These are phyloP conservation scores for Carabus problematicus DNA, from an alignment of 2,888 invertebrate genomes.

Conservation along the genomic window DNA sequence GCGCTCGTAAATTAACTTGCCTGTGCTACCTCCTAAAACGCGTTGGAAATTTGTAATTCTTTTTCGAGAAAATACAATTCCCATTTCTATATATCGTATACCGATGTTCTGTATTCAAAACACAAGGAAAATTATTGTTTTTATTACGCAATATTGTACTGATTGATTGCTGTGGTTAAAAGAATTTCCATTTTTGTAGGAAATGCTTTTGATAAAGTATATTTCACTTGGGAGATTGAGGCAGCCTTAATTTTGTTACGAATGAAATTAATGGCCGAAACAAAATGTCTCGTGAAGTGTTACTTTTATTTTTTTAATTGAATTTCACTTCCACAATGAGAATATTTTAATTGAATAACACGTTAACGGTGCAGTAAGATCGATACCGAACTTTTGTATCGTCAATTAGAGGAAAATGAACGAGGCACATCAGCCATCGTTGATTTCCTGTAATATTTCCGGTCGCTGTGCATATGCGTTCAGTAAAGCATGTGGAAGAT, in stretches of 20 bases:
- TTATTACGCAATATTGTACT: too few relatives aligned
- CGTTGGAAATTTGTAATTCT: conserved; percentile 27
- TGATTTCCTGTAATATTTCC: too few relatives aligned
- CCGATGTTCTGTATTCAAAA: too few relatives aligned
- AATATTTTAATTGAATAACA: conserved; percentile 27
- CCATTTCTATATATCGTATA: background rate
- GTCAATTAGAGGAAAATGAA: too few relatives aligned
- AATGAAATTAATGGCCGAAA: conserved; percentile 25
- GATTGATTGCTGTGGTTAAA: too few relatives aligned
- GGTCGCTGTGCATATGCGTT: too few relatives aligned
- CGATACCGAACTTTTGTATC: too few relatives aligned
- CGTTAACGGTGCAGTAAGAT: conserved; percentile 8
- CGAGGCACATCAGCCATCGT: too few relatives aligned
- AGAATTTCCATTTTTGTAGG: too few relatives aligned
- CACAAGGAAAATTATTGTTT: too few relatives aligned
- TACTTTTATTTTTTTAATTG: conserved; percentile 36
- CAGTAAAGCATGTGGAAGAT: too few relatives aligned
- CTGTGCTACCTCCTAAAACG: conserved; percentile 8
- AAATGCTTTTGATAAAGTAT: too few relatives aligned
- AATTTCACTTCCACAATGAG: conserved; percentile 26
- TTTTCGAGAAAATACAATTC: background rate
- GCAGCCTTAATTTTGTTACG: background rate
- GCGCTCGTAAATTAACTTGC: conserved; percentile 23
- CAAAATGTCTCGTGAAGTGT: conserved; percentile 20
- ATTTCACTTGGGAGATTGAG: background rate